Evolutionary conservation across 2,888 invertebrate species (phyloP), one percentile per base, ranked within the genome.

Genomic region (Nemotelus pantherinus): DNA sequence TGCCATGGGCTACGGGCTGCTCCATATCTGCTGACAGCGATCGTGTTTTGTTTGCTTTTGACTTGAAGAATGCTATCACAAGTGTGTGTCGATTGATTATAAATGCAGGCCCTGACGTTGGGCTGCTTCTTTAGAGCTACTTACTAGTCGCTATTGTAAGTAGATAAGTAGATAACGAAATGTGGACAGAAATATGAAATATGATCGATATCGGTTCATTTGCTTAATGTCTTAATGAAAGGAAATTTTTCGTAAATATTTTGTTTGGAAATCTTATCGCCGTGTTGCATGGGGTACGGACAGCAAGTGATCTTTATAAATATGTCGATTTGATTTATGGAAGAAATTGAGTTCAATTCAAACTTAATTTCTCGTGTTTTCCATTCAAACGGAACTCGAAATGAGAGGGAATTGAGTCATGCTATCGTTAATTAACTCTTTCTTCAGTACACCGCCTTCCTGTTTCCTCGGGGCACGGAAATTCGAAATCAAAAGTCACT

Each of bases 61-160:
- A 58, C 47, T 10, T 44, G 3, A 65, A 47, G 45, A 65, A 65
- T 65, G 65, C 47, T 65, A 65, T 65, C 65, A 47, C 65, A 65
- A 65, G 65, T 65, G 65, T 65, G 65, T 5, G 47, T 41, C 47
- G 65, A 65, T 65, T 65, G 65, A 65, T 65, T 65, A 65, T 6
- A 63, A 65, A 65, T 65, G 65, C 65, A 65, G 43, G 43, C 9
- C n/a, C 63, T 6, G 43, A 41, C 43, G 63, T 4, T 63, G 63
- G 43, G 41, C 43, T 63, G 39, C 25, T 6, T 58, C 6, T 10
- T 53, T 53, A 7, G 25, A 25, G 25, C 58, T n/a, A 58, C 25
- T 41, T 63, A 7, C 7, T 63, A 7, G 43, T 63, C 5, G 41
- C 4, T 43, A 5, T 41, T 25, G 9, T n/a, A 63, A 63, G 43